Evolutionary conservation across 2,113 vertebrate species (phyloP), one percentile per base, ranked within the genome.

Genomic region (Collichthys lucidus): DNA sequence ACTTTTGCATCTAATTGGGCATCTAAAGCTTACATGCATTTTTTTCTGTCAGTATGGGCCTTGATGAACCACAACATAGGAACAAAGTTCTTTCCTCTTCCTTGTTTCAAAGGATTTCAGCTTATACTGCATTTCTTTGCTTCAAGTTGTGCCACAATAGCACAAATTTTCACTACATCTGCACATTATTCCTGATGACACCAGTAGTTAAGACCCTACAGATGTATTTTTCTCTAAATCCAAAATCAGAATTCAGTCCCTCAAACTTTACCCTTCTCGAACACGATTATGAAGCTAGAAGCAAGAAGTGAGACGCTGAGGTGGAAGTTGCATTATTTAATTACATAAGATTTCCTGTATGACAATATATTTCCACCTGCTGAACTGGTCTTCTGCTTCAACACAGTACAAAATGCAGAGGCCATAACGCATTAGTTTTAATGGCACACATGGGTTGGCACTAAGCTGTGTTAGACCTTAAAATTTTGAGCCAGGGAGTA

Each of bases 41-140:
- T 9, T 40, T 40, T 40, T 9, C 6, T 40, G 35, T 65, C 29
- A 29, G 17, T 10, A 4, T 53, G 42, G 11, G 16, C 0, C 47
- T 4, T 35, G 3, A 17, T 46, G 9, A 50, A 16, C 4, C 15
- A 12, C 22, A 10, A 22, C 20, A n/a, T 16, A 35, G 19, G n/a
- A 35, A 5, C 19, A 40, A 24, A 2, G 35, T 11, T 68, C 5
- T 69, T 66, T 46, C 14, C 29, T 22, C 14, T 77, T 67, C 4
- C 53, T 53, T 67, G 9, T 44, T 60, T 11, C 11, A 46, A 12
- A 26, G 1, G 1, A 20, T 62, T 63, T 68, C 5, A 17, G 68
- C 55, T 61, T 73, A 40, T 47, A 49, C 9, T 26, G 62, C 82
- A 29, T 50, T 59, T 64, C n/a, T 67, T 49, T 29, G n/a, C 42